These are phyloP conservation scores for Ptychadena robeensis DNA, from an alignment of 2,797 vertebrate genomes.

Conservation along the genomic window DNA sequence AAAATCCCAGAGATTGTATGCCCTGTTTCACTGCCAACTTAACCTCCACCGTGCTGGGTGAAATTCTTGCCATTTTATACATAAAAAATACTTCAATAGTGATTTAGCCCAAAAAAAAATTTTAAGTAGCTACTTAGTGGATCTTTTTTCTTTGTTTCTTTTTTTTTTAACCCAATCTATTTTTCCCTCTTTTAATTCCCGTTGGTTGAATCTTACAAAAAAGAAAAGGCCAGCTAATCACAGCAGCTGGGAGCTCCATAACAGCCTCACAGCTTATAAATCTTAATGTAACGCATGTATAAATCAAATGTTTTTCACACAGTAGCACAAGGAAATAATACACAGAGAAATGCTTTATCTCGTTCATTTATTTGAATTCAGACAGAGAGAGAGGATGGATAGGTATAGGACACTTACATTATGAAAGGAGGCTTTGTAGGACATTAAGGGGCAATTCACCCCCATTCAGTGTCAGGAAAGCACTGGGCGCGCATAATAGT, in stretches of 20 bases:
- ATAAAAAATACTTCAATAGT: conserved; percentile 21
- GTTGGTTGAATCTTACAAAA: conserved; percentile 51
- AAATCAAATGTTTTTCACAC: conserved; percentile 50
- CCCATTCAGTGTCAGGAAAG: conserved; percentile 44
- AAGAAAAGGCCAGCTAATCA: conserved; percentile 50
- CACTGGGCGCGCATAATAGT: conserved; percentile 26
- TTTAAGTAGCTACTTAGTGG: conserved; percentile 13
- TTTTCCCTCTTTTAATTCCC: conserved; percentile 43
- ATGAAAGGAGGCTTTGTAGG: conserved; percentile 48
- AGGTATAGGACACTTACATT: conserved; percentile 55
- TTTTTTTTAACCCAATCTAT: conserved; percentile 19
- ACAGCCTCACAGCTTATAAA: conserved; percentile 42
- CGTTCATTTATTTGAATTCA: conserved; percentile 54
- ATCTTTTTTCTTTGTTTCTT: conserved; percentile 26
- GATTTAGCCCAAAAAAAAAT: conserved; percentile 20
- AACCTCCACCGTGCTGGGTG: conserved; percentile 17
- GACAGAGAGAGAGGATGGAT: conserved; percentile 31
- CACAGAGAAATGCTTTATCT: conserved; percentile 36
- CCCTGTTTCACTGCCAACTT: conserved; percentile 39
- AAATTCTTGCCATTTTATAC: conserved; percentile 28
- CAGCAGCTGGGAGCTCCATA: conserved; percentile 18
- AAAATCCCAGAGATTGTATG: conserved; percentile 9
- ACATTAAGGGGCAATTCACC: conserved; percentile 36
- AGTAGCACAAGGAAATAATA: conserved; percentile 54
- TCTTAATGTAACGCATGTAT: conserved; percentile 50